These are phyloP conservation scores for Puntigrus tetrazona DNA, from an alignment of 2,113 vertebrate species.

Conservation along the genomic window DNA sequence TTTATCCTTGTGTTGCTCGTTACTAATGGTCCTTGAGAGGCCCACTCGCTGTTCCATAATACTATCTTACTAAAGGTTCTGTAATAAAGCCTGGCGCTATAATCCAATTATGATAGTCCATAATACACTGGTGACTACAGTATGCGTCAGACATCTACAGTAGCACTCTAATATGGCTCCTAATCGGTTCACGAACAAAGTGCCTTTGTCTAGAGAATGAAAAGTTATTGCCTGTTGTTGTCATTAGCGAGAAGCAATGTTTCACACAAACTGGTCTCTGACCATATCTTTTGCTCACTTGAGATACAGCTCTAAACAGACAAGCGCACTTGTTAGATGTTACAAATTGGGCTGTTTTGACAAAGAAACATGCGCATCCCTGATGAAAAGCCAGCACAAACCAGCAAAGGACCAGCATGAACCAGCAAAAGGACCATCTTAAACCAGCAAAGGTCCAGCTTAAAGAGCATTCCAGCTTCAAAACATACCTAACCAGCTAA, in stretches of 20 bases:
- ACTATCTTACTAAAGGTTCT: conserved; percentile 20
- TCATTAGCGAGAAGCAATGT: conserved; percentile 14
- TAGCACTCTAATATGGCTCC: not conserved
- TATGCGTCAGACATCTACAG: not conserved
- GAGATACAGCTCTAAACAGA: not conserved
- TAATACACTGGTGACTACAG: conserved; percentile 37
- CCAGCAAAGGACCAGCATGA: too few species aligned
- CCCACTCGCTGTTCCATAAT: conserved; percentile 11
- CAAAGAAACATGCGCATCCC: too few species aligned
- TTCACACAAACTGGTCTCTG: not conserved
- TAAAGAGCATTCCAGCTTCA: too few species aligned
- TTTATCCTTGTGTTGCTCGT: conserved; percentile 14
- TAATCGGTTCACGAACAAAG: conserved; percentile 16
- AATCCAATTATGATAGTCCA: conserved; percentile 28
- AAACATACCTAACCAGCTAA: too few species aligned
- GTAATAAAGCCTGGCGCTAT: conserved; percentile 12
- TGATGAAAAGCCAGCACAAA: too few species aligned
- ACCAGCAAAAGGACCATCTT: too few species aligned
- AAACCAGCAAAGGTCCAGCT: too few species aligned
- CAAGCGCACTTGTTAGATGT: not conserved
- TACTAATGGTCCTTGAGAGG: conserved; percentile 30
- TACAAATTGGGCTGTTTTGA: not conserved
- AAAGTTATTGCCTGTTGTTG: conserved; percentile 27
- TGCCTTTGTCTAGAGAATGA: conserved; percentile 19
- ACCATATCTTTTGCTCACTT: not conserved